Base-by-base conservation (phyloP, 2,888 invertebrate species). In the Cephus sareptanus region DNA sequence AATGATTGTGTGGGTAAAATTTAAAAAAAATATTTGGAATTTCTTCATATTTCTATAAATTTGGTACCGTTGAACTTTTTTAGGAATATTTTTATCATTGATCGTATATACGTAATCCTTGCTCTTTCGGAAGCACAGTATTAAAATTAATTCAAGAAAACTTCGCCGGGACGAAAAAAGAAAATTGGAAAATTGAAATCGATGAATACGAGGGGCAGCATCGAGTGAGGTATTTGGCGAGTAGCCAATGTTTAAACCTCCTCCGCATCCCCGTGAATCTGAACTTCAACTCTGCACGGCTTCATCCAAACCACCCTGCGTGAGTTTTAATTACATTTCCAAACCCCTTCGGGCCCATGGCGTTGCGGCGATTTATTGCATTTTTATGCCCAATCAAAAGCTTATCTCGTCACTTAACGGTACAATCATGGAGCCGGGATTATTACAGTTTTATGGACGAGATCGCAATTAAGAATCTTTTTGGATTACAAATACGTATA, bases 281-380 rank as follows among this genome's bases (percentile, higher is more conserved):
- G 68, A 69, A 40, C 71, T 76, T 69, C 76, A 23, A 37, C 34
- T 79, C 76, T 15, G 70, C 35, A 30, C 30, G 23, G n/a, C 34
- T 34, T 71, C 76, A 23, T 69, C 73, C 56, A 15, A 30, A 70
- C 71, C 35, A 37, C 74, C 74, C 35, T 78, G 76, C 77, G 81
- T 76, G 79, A 80, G 81, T 83, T 87, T 87, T 87, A 85, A 88
- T 87, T 87, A 84, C 84, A 80, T 80, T 85, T 82, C 79, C 79
- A 78, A 79, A 79, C 74, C 80, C 75, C 74, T 77, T 13, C 6
- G 70, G 31, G 33, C 40, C 15, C 33, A 4, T 37, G 12, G 30
- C 74, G 77, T 77, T 69, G 23, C 77, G 73, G 56, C 56, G 78
- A 80, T 86, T 86, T 84, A 85, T 85, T 81, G 83, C 82, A 76